Base-by-base conservation (phyloP, 2,888 invertebrate genomes). In the Mechanitis messenoides region DNA sequence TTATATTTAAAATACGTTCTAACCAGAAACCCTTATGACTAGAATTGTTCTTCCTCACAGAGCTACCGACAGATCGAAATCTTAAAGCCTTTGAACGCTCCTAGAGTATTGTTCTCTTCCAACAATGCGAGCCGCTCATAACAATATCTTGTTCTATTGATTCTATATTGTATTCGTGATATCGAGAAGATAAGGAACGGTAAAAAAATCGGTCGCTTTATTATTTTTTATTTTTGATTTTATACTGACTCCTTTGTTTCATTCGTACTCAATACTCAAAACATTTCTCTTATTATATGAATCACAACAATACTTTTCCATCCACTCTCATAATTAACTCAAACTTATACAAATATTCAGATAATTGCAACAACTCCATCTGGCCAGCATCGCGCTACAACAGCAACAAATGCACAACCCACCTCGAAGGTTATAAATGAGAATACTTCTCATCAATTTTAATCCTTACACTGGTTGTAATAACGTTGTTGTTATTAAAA, bases 131-230 rank as follows among this genome's bases (percentile, higher is more conserved):
- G 56, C 63, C 64, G 59, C 61, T 67, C 56, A 66, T 64, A 65
- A 69, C 67, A 66, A 64, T 66, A 65, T 67, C 66, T 68, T 62
- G 67, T 65, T 66, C 62, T 66, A 71, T 69, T 68, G 65, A 68
- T 68, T 65, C 57, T 61, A 59, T 60, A 64, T 66, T 66, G 64
- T 66, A 62, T 58, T 64, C 58, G 56, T 45, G 60, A 50, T 58
- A 62, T 62, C 56, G 62, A 58, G 55, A 53, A 57, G 60, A 54
- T 66, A 60, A 63, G 60, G 60, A 54, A 53, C 53, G 53, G 45
- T 58, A 58, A 53, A 58, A 47, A 57, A 53, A 53, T 38, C 33
- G 58, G 42, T 38, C 31, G 31, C 45, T 45, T 31, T 53, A 53
- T 50, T 53, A 53, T 50, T 50, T 28, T 50, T 50, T 50, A 11